phyloP scores from a whole-genome alignment of 2,888 invertebrate species.

The Polia nebulosa region DNA sequence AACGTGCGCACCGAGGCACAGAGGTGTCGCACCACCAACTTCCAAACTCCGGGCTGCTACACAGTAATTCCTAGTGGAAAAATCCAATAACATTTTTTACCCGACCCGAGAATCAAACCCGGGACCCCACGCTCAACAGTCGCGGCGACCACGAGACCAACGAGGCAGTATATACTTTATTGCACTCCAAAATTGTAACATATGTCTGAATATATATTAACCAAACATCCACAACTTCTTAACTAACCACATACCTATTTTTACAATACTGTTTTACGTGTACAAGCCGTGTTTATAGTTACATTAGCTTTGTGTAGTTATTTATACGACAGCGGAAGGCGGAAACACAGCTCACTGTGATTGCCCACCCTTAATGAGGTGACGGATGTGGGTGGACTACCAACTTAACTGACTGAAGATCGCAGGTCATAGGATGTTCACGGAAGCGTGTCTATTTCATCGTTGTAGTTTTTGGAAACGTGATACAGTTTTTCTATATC shows the following conservation, averaged over 20 bases:
- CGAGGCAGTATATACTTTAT: too few species aligned
- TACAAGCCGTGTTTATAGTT: too few species aligned
- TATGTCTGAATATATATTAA: too few species aligned
- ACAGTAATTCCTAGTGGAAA: too few species aligned
- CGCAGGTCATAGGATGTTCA: conserved; percentile 6
- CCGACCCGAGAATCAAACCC: too few species aligned
- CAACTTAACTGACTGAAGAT: conserved; percentile 34
- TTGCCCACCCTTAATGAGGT: conserved; percentile 57
- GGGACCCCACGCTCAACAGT: too few species aligned
- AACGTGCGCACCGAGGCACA: too few species aligned
- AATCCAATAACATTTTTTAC: too few species aligned
- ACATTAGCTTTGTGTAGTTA: conserved; percentile 49
- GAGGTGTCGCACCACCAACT: too few species aligned
- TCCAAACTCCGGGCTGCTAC: too few species aligned
- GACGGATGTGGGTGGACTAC: conserved; percentile 52
- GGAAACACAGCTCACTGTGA: conserved; percentile 58
- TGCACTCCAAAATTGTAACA: too few species aligned
- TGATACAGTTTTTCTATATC: not conserved
- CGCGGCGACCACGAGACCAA: too few species aligned
- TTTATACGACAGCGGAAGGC: conserved; percentile 46
- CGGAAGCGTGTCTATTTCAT: not conserved
- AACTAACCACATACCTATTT: not conserved
- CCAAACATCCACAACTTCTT: not conserved
- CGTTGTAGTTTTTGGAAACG: not conserved
- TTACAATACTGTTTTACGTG: not conserved